phyloP scores from a whole-genome alignment of 2,888 invertebrate species.

The Rapana venosa region DNA sequence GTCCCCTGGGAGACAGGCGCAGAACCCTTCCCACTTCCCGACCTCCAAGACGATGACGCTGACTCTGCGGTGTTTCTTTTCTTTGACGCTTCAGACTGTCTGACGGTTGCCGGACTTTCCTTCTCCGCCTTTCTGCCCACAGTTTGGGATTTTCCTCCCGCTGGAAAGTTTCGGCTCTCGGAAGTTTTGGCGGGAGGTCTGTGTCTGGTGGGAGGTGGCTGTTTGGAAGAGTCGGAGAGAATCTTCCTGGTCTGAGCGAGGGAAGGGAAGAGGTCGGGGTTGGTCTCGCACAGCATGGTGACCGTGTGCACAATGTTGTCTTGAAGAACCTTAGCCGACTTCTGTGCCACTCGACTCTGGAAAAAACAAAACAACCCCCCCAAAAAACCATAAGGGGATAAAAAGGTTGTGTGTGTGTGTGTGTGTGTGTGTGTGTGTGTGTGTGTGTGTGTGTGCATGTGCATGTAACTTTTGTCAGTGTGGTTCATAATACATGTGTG shows the following conservation, averaged over 20 bases:
- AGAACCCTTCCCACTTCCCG: not conserved
- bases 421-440: no score
- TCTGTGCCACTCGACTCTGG: conserved; percentile 38
- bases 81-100: not conserved
- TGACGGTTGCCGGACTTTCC: not conserved
- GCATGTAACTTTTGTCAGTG: no score
- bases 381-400: no score
- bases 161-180: no score
- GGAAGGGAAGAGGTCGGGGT: conserved; percentile 36
- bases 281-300: conserved; percentile 34
- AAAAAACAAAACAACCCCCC: no score
- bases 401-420: no score
- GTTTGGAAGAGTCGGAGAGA: conserved; percentile 7
- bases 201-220: not conserved
- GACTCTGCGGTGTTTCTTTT: not conserved
- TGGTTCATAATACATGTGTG: no score
- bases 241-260: conserved; percentile 17
- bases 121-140: not conserved
- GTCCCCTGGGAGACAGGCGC: not conserved
- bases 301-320: conserved; percentile 30
- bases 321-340: conserved; percentile 19
- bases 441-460: no score
- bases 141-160: not conserved
- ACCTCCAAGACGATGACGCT: not conserved
- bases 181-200: not conserved